These are phyloP conservation scores for Salvelinus alpinus DNA, from an alignment of 2,113 vertebrate genomes.

Conservation along the genomic window DNA sequence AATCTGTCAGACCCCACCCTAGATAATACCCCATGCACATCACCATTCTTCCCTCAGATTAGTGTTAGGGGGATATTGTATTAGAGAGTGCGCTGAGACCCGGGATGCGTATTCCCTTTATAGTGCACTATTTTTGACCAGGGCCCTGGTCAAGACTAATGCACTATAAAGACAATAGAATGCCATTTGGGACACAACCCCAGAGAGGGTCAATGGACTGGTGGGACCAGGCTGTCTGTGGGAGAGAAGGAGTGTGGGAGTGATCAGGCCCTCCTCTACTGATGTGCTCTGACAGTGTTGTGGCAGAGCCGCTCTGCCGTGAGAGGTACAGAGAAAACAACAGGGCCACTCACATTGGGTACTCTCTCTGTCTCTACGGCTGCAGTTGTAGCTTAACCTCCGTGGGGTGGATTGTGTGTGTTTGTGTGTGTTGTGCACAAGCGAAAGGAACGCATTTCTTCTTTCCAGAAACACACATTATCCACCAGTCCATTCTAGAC, in stretches of 20 bases:
- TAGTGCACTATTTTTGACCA: too few relatives aligned
- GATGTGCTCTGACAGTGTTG: constrained; percentile 73
- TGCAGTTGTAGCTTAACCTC: constrained; percentile 20
- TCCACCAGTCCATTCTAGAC: constrained; percentile 4
- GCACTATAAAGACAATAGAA: too few relatives aligned
- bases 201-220: constrained; percentile 30
- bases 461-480: constrained; percentile 20
- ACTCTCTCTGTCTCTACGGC: constrained; percentile 33
- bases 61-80: constrained; percentile 46
- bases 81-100: constrained; percentile 33
- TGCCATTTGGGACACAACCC: background rate
- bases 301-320: constrained; percentile 63
- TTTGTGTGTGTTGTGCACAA: background rate
- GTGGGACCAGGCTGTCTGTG: constrained; percentile 35
- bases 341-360: constrained; percentile 51
- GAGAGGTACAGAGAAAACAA: constrained; percentile 57
- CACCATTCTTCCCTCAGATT: constrained; percentile 52
- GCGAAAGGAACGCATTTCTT: constrained; percentile 12
- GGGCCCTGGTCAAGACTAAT: too few relatives aligned
- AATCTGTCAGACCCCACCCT: constrained; percentile 43
- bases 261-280: constrained; percentile 50
- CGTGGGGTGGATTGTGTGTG: constrained; percentile 23
- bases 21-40: constrained; percentile 50
- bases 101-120: too few relatives aligned
- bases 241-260: constrained; percentile 41